Evolutionary conservation across 2,888 invertebrate genomes (phyloP), one percentile per base, ranked within the genome.

Genomic region (Petrophora chlorosata): DNA sequence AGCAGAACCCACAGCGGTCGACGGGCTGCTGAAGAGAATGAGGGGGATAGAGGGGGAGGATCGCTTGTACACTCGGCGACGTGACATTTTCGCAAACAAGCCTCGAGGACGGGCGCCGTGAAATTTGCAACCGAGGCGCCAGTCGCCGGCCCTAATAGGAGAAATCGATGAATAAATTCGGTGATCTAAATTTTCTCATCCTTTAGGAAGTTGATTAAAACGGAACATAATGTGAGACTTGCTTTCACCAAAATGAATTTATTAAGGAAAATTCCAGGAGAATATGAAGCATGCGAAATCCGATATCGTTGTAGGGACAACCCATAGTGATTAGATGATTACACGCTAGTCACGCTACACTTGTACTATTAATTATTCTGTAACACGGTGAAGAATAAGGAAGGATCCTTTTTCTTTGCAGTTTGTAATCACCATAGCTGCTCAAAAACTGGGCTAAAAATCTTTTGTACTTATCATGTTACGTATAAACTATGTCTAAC

Each of bases 51-150:
- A 51, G 56, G 53, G 53, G 42, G 53, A 51, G 59, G 59, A 54
- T 56, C 61, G 65, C 60, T 50, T 63, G 67, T 59, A 67, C 66
- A 59, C 66, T 65, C 61, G 56, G 65, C 72, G 76, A 82, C 82
- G 84, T 84, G 85, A 82, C 81, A 85, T 83, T 83, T 79, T 82
- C 78, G 76, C 80, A 84, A 85, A 85, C 80, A 83, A 82, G 76
- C 74, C 66, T 64, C 70, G 71, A 72, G 64, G 54, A 35, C 67
- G 71, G 64, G 67, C 67, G 70, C 64, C 67, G 70, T 65, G 64
- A 76, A 73, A 79, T 73, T 76, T 77, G 73, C 76, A 76, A 79
- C 69, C 69, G 67, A 73, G 76, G 74, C 73, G 77, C 78, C 53
- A 53, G 67, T 67, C 69, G 67, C 65, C 63, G 62, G 61, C 63